Conservation (phyloP, 2,113 vertebrate genomes). For the Nothocercus julius region DNA sequence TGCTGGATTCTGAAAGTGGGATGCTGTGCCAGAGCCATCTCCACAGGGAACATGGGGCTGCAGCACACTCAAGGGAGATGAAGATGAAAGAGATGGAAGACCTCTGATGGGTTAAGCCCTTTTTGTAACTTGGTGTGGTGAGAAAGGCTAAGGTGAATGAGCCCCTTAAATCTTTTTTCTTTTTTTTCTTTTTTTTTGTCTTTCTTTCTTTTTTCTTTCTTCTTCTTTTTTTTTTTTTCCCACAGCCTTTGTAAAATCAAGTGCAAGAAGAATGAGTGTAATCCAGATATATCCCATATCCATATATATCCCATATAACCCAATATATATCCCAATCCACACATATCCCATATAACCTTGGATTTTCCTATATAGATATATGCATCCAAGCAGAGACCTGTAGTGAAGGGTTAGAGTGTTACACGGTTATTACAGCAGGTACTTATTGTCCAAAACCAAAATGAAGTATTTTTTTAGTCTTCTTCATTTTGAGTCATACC, state of each 20-base stretch:
- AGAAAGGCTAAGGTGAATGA: no score
- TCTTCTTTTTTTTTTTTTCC: background rate
- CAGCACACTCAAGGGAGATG: background rate
- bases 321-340: no score
- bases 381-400: background rate
- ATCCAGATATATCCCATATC: background rate
- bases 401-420: background rate
- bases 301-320: no score
- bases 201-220: no score
- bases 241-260: background rate
- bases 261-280: background rate
- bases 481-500: background rate
- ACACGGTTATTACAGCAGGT: background rate
- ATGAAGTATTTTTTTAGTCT: background rate
- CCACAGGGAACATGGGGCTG: background rate
- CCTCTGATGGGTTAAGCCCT: background rate
- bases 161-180: no score
- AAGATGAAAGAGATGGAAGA: background rate
- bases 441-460: background rate
- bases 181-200: no score
- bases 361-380: background rate
- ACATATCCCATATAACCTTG: background rate
- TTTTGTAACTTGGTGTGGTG: background rate
- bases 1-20: background rate
- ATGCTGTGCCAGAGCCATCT: background rate